A percentile compares a stretch with the other conserved stretches of the same genome.
phyloP scores from a whole-genome alignment of 2,888 invertebrate genomes.

The Scaptomyza tumidula region DNA sequence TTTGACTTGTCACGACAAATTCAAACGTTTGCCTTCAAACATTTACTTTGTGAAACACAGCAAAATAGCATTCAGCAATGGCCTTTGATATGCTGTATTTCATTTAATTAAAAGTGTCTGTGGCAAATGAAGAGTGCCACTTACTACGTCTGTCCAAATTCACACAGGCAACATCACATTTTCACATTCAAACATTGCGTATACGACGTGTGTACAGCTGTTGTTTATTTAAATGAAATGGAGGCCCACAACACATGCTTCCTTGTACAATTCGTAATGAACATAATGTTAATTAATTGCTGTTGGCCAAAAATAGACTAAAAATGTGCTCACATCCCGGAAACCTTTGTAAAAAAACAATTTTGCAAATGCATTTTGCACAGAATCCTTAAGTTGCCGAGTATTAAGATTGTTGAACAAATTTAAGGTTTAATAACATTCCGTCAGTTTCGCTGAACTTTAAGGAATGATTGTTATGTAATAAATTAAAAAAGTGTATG shows the following conservation, averaged over 20 bases:
- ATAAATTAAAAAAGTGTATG: neutral
- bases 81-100: conserved; percentile 51
- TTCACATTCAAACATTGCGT: conserved; percentile 25
- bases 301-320: conserved; percentile 37
- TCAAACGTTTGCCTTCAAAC: conserved; percentile 3
- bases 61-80: conserved; percentile 2
- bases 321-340: conserved; percentile 3
- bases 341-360: conserved; percentile 42
- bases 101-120: conserved; percentile 71
- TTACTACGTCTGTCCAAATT: conserved; percentile 34
- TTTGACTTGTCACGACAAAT: conserved; percentile 28
- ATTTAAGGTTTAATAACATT: conserved; percentile 23
- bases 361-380: conserved; percentile 30
- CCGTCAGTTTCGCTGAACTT: conserved; percentile 8
- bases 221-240: conserved; percentile 1
- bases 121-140: conserved; percentile 61
- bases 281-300: conserved; percentile 74
- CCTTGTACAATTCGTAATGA: conserved; percentile 62
- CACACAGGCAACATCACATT: conserved; percentile 12
- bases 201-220: conserved; percentile 38
- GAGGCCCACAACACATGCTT: conserved; percentile 11
- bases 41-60: neutral
- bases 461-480: conserved; percentile 1
- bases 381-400: conserved; percentile 20
- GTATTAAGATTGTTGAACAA: conserved; percentile 11